Base-by-base conservation (phyloP, 2,888 invertebrate genomes). In the Vesta saturnalis region DNA sequence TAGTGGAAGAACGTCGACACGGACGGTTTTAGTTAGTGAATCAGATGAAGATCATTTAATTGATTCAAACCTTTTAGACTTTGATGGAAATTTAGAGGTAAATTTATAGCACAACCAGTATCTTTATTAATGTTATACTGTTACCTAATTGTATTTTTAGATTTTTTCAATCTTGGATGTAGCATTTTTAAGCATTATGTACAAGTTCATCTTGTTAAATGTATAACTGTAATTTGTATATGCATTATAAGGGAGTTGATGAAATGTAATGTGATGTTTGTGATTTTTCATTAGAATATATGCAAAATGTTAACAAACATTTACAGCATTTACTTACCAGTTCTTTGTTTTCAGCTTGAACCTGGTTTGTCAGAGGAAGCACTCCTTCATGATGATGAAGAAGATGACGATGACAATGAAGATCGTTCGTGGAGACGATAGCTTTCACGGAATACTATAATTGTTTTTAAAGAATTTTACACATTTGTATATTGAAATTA, bases 401-500 rank as follows among this genome's bases (percentile, higher is more conserved):
- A 96, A 70, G 96, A 96, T 58, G 95, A 96, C 52, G 94, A 94
- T 12, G 92, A 91, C 55, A 91, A 91, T 71, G 92, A 93, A 82
- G 92, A 94, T 77, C 88, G 96, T 73, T 94, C 95, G 21, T 96
- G 96, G 96, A 87, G 96, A 73, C 95, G 95, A 92, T 95, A 89
- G 92, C 80, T 58, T 52, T 22, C 22, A 49, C 1, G 5, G 8
- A 1, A 55, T 12, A 35, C 5, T 23, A 30, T 6, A 22, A 49
- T n/a, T 19, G 30, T 49, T 49, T 47, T 57, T 39, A 60, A 39
- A 35, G 57, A 57, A 68, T 68, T 68, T 68, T 68, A 64, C 68
- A 68, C 68, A 64, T 68, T 68, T 68, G 64, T 68, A 68, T 64
- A 68, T 68, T 68, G 16, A 46, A 46, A 47, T 60, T 64, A 55